A percentile compares a stretch with the other conserved stretches of the same genome.
phyloP scores from a whole-genome alignment of 2,113 vertebrate species.

The Trichechus manatus region DNA sequence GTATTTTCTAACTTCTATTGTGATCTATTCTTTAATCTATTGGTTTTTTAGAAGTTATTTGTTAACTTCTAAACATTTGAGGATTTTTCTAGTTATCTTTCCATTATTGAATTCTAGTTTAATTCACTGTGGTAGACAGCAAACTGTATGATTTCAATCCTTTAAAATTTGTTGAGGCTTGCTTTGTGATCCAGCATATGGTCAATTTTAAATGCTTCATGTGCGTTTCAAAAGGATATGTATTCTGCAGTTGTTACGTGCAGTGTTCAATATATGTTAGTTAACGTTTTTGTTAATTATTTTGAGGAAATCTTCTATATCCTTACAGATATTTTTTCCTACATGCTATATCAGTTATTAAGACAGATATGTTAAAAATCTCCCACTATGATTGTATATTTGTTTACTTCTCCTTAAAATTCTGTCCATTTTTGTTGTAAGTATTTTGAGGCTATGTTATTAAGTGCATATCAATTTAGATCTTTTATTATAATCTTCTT shows the following conservation, averaged over 20 bases:
- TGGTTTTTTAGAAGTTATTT: neutral
- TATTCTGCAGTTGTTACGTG: neutral
- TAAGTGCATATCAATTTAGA: neutral
- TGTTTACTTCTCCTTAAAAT: neutral
- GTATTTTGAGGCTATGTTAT: neutral
- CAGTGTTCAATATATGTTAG: neutral
- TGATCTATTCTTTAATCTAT: neutral
- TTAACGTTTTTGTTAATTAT: neutral
- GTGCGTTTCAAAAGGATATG: neutral
- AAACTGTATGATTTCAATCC: neutral
- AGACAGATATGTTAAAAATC: neutral
- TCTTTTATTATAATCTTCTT: neutral
- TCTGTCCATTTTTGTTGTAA: neutral
- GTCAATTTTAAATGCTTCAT: neutral
- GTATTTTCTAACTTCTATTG: neutral
- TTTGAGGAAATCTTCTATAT: neutral
- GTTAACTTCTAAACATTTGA: neutral
- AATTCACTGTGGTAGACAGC: neutral
- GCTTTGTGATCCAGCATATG: neutral
- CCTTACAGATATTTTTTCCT: neutral
- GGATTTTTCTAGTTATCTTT: neutral
- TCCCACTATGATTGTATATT: neutral
- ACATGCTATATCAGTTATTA: neutral
- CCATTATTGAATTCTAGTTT: neutral
- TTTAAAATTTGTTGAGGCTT: neutral